phyloP scores from a whole-genome alignment of 2,888 invertebrate genomes.

The Chalcis sispes region DNA sequence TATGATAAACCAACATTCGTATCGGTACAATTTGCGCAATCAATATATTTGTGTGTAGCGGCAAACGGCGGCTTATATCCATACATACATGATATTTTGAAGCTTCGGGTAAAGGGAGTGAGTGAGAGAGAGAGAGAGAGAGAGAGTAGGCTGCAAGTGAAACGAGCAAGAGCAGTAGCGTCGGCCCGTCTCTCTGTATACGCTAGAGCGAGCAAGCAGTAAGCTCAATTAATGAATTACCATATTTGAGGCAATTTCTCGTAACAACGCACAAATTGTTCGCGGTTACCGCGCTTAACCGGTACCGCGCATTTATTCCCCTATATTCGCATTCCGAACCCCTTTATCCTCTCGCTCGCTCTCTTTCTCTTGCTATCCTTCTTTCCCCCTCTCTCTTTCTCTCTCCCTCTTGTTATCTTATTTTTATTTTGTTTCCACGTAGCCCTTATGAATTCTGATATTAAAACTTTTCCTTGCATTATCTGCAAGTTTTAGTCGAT shows the following conservation, averaged over 20 bases:
- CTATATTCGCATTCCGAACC: background rate
- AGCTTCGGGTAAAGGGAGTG: too few species aligned
- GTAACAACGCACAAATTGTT: slow-evolving; percentile 45
- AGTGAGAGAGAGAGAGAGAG: too few species aligned
- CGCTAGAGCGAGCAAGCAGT: background rate
- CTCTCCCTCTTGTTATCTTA: slow-evolving; percentile 4
- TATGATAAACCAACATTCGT: slow-evolving; percentile 22
- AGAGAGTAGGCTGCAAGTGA: too few species aligned
- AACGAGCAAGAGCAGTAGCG: too few species aligned
- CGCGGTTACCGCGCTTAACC: slow-evolving; percentile 27
- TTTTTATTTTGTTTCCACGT: too few species aligned
- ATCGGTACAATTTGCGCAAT: slow-evolving; percentile 31
- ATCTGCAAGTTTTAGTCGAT: too few species aligned
- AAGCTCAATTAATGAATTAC: slow-evolving; percentile 57
- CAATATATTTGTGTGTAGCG: slow-evolving; percentile 19
- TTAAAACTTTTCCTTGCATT: too few species aligned
- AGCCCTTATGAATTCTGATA: too few species aligned
- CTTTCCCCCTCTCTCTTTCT: background rate
- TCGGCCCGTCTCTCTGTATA: background rate
- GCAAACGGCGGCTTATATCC: background rate
- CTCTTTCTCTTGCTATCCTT: background rate
- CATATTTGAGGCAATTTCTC: slow-evolving; percentile 49
- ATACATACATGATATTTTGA: background rate
- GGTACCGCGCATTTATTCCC: background rate
- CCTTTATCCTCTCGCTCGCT: background rate